A percentile compares a stretch with the other conserved stretches of the same genome.
phyloP scores from a whole-genome alignment of 2,797 vertebrate species.

The Poeciliopsis presidionis region DNA sequence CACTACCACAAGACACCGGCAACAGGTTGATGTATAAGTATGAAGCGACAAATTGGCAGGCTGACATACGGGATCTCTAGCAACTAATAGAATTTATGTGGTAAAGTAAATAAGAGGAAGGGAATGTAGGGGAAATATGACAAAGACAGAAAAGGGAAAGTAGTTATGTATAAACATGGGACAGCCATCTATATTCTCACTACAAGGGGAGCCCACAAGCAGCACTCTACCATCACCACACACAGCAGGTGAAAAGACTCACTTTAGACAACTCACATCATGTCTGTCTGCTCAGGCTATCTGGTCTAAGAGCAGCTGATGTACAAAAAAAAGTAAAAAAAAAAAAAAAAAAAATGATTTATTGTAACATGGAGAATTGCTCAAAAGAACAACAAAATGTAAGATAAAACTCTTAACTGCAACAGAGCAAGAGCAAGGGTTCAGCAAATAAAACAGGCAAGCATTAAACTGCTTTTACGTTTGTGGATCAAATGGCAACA shows the following conservation, averaged over 20 bases:
- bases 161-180: conserved; percentile 87
- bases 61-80: conserved; percentile 88
- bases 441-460: conserved; percentile 93
- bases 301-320: conserved; percentile 99
- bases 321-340: conserved; percentile 90
- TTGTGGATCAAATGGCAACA: conserved; percentile 55
- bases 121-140: conserved; percentile 81
- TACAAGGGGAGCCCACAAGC: conserved; percentile 92
- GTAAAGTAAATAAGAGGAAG: conserved; percentile 80
- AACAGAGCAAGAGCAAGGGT: conserved; percentile 98
- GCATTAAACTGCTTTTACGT: conserved; percentile 87
- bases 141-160: conserved; percentile 84
- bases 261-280: conserved; percentile 99
- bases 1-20: conserved; percentile 86
- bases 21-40: conserved; percentile 86
- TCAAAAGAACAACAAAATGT: conserved; percentile 74
- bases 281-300: conserved; percentile 99
- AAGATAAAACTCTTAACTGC: conserved; percentile 86
- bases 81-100: conserved; percentile 86
- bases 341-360: conserved; percentile 91
- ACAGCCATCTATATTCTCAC: conserved; percentile 95
- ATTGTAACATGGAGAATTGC: conserved; percentile 95
- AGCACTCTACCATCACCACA: conserved; percentile 97
- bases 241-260: conserved; percentile 99
- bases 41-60: conserved; percentile 93